Evolutionary conservation across 2,113 vertebrate species (phyloP).

Genomic region (Pteropus alecto): DNA sequence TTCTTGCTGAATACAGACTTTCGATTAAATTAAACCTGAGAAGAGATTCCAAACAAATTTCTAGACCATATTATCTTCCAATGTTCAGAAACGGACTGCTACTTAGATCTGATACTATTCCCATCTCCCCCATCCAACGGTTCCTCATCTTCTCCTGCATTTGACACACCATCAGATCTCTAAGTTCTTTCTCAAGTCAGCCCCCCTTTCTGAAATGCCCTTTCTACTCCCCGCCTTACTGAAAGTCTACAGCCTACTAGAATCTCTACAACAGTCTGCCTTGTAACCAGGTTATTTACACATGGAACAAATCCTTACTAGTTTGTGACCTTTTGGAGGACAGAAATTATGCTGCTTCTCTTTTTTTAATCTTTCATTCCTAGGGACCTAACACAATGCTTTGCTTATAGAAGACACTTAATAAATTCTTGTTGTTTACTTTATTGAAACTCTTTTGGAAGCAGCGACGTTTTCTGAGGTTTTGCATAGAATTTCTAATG

Average conservation of each 20-base stretch:
- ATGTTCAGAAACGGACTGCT: background rate
- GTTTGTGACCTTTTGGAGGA: background rate
- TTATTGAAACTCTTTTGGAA: background rate
- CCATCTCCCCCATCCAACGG: background rate
- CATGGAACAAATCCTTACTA: background rate
- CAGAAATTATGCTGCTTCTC: background rate
- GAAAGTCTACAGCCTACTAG: background rate
- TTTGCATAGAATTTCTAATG: background rate
- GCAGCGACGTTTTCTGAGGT: background rate
- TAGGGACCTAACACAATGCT: background rate
- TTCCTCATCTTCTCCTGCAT: background rate
- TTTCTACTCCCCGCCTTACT: background rate
- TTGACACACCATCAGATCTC: background rate
- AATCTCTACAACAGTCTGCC: background rate
- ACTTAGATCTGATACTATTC: background rate
- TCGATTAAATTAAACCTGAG: conserved; percentile 9
- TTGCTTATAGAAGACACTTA: background rate
- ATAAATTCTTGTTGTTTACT: conserved; percentile 6
- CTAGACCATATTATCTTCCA: background rate
- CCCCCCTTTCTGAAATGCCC: background rate
- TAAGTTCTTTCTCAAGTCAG: background rate
- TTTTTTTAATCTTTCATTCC: background rate
- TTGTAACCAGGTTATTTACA: background rate
- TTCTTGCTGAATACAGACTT: background rate
- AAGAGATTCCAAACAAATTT: conserved; percentile 28